A percentile compares a stretch with the other conserved stretches of the same genome.
Evolutionary conservation across 2,888 invertebrate genomes (phyloP).

Genomic region (Zaprionus obscuricornis): DNA sequence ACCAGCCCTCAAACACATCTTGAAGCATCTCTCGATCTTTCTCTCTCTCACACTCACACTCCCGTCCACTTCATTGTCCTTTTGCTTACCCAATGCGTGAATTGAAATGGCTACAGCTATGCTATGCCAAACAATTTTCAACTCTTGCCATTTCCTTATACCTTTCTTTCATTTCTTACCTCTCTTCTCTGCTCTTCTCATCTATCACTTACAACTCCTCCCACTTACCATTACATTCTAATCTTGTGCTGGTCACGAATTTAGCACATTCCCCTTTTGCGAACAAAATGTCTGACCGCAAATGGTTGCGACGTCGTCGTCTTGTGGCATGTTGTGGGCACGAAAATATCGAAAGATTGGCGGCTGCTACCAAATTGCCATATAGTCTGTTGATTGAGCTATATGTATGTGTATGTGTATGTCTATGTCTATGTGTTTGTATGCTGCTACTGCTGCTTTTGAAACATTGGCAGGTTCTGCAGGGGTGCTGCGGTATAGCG

Average conservation of each 20-base stretch:
- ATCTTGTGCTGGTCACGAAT: slow-evolving; percentile 26
- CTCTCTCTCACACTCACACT: not conserved
- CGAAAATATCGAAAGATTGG: slow-evolving; percentile 23
- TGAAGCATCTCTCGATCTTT: not conserved
- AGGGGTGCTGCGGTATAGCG: too few species aligned
- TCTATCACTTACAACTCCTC: too few species aligned
- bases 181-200: not conserved
- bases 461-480: too few species aligned
- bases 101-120: too few species aligned
- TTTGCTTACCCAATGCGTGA: slow-evolving; percentile 47
- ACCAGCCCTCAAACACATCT: not conserved
- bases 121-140: too few species aligned
- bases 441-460: too few species aligned
- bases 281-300: slow-evolving; percentile 51
- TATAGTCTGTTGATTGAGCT: not conserved
- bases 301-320: slow-evolving; percentile 38
- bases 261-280: slow-evolving; percentile 26
- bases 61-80: slow-evolving; percentile 16
- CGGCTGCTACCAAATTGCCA: slow-evolving; percentile 7
- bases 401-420: not conserved
- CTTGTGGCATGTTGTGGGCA: slow-evolving; percentile 21
- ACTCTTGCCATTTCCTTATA: too few species aligned
- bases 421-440: too few species aligned
- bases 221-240: not conserved
- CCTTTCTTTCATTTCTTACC: not conserved